A percentile compares a stretch with the other conserved stretches of the same genome.
These are phyloP conservation scores for Columbina picui DNA, from an alignment of 2,113 vertebrate species.

Conservation along the genomic window DNA sequence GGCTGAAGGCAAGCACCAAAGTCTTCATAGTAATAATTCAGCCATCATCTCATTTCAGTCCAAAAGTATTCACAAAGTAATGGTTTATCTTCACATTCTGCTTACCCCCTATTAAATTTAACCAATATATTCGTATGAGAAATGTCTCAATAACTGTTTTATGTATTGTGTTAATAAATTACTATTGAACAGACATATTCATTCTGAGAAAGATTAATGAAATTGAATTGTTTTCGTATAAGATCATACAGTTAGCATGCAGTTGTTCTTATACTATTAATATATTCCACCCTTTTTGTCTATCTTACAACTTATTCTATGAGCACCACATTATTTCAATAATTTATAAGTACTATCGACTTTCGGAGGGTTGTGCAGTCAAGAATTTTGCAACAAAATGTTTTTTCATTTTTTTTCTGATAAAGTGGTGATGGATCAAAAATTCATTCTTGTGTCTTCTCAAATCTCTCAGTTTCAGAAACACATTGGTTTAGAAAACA, in stretches of 20 bases:
- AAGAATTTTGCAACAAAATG: not conserved
- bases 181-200: not conserved
- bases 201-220: not conserved
- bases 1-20: not conserved
- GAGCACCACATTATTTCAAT: not conserved
- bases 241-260: not conserved
- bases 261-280: not conserved
- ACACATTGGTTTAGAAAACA: not conserved
- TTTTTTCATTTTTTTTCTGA: not conserved
- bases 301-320: not conserved
- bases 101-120: not conserved
- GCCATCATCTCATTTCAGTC: not conserved
- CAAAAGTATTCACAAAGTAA: not conserved
- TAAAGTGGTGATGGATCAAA: not conserved
- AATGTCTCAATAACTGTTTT: not conserved
- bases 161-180: not conserved
- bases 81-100: not conserved
- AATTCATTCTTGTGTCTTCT: not conserved
- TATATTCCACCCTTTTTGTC: not conserved
- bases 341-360: not conserved
- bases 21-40: not conserved
- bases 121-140: not conserved
- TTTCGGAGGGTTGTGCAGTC: not conserved
- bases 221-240: not conserved
- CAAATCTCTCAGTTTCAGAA: not conserved